A percentile compares a stretch with the other conserved stretches of the same genome.
These are phyloP conservation scores for Lethrus apterus DNA, from an alignment of 1,140 invertebrate genomes.

Conservation along the genomic window DNA sequence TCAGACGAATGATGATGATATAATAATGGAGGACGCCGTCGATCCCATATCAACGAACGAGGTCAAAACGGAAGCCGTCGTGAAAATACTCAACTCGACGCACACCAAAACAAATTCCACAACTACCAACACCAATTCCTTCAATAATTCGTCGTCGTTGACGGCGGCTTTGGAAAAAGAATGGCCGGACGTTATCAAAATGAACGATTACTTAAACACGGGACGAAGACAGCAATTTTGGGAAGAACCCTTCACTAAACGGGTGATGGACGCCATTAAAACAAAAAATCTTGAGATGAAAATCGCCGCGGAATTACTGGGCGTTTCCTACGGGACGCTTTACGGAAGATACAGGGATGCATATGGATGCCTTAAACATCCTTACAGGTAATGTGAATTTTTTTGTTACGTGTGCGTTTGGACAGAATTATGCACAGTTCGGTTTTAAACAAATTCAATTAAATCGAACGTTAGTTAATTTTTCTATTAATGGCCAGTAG, in stretches of 20 bases:
- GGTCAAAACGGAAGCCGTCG: conserved; percentile 1
- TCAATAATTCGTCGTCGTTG: conserved; percentile 24
- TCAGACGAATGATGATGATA: conserved; percentile 18
- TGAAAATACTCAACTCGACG: conserved; percentile 5
- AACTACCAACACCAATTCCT: conserved; percentile 1
- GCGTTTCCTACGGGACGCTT: conserved; percentile 81
- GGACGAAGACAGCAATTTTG: conserved; percentile 82
- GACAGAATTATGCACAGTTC: no score
- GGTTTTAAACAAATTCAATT: no score
- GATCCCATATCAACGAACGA: conserved; percentile 3
- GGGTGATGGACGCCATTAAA: conserved; percentile 81
- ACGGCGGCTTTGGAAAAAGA: conserved; percentile 45
- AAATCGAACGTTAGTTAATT: no score
- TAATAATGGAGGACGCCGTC: conserved; percentile 6
- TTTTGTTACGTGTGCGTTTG: no score
- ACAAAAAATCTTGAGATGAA: conserved; percentile 90
- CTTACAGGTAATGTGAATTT: conserved; percentile 54
- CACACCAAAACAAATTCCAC: background rate
- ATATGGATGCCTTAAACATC: conserved; percentile 77
- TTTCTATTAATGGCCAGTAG: no score
- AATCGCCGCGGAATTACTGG: conserved; percentile 78
- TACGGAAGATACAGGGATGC: conserved; percentile 82
- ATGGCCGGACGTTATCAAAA: conserved; percentile 74
- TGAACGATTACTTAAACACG: conserved; percentile 81
- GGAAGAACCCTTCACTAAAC: conserved; percentile 76